Base-by-base conservation (phyloP, 2,797 vertebrate genomes). In the Micromesistius poutassou region DNA sequence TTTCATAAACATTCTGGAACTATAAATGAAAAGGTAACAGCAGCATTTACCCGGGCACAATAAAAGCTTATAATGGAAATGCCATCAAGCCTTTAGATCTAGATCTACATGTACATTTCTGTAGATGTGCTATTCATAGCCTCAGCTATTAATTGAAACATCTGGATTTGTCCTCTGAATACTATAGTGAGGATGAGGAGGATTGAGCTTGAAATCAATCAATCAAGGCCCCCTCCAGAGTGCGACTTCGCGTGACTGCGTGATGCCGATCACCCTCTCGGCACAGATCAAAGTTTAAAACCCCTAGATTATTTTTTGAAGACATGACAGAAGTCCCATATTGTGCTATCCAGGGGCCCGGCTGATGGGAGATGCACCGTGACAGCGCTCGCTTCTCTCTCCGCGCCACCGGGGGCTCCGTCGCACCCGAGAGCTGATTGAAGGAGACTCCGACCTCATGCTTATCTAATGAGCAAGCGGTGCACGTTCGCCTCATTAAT, bases 401-500 rank as follows among this genome's bases (percentile, higher is more conserved):
- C 83, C 75, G 68, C 77, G 22, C 12, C 74, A 86, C 83, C 77
- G 74, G 71, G 68, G 25, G 22, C 38, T 55, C 74, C 76, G 72
- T 82, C 84, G 76, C 25, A 7, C 78, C 50, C 73, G 50, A 25
- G 62, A 78, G 40, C 80, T 86, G 81, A 87, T 83, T 85, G 80
- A 87, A 89, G 89, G 46, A 77, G 82, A 78, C 22, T 81, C 74
- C 77, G 35, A 83, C 80, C 86, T 85, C 81, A 81, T 81, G 84
- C 82, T 89, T 82, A 84, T 84, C 85, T 88, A 85, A 89, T 84
- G 82, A 89, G 81, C 76, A 77, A 80, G 85, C 75, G 83, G 72
- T 55, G 75, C 83, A 84, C 87, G 85, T 86, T 87, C 75, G 80
- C 72, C 79, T 83, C 86, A 88, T 88, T 91, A 89, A 88, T 89